phyloP scores from a whole-genome alignment of 1,140 invertebrate genomes.

The Ostrea denselamellosa region DNA sequence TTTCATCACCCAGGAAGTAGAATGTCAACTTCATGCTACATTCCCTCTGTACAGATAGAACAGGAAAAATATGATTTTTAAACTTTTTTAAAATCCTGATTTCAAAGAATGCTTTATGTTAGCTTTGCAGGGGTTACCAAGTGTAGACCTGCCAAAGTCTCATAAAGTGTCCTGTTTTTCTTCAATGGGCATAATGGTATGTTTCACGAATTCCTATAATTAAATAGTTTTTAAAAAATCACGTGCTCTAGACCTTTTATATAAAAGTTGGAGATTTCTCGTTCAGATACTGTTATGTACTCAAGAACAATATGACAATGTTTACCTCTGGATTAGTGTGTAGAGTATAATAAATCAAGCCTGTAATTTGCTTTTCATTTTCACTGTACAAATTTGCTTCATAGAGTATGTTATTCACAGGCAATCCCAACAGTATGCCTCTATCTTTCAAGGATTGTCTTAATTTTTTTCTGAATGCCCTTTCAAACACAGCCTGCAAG shows the following conservation, averaged over 20 bases:
- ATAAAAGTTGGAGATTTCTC: conserved; percentile 5
- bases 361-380: conserved; percentile 20
- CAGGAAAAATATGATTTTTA: neutral
- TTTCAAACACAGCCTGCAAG: neutral
- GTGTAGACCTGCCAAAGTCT: conserved; percentile 16
- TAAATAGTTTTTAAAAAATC: conserved; percentile 24
- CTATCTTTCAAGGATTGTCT: neutral
- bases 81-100: neutral
- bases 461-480: neutral
- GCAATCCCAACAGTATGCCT: neutral
- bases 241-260: neutral
- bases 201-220: conserved; percentile 33
- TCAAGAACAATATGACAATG: neutral
- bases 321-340: neutral
- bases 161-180: conserved; percentile 25
- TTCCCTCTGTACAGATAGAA: neutral
- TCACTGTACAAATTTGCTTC: neutral
- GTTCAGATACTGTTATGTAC: neutral
- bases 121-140: neutral
- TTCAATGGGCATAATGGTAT: conserved; percentile 33
- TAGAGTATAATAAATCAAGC: conserved; percentile 6
- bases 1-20: neutral
- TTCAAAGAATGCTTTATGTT: neutral
- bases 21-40: conserved; percentile 6
- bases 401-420: neutral